These are phyloP conservation scores for Australoheros facetus DNA, from an alignment of 2,797 vertebrate species.

Conservation along the genomic window DNA sequence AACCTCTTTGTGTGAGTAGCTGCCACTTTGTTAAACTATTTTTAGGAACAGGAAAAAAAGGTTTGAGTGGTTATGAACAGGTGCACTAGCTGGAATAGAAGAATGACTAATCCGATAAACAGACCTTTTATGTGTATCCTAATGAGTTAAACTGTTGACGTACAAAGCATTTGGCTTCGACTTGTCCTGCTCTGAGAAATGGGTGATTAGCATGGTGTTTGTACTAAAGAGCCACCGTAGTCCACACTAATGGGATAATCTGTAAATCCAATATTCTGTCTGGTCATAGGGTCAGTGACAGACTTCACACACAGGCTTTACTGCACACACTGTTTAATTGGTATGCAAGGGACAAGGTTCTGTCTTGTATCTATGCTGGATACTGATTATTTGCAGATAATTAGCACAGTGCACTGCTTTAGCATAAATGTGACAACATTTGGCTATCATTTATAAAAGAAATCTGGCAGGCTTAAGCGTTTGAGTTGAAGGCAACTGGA, in stretches of 20 bases:
- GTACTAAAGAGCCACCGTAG: slow-evolving; percentile 7
- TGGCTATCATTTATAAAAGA: background rate
- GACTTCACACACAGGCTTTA: background rate
- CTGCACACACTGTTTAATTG: background rate
- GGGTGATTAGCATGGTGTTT: slow-evolving; percentile 15
- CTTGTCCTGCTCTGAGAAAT: slow-evolving; percentile 3
- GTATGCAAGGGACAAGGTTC: background rate
- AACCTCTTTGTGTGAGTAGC: slow-evolving; percentile 28
- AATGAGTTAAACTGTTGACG: slow-evolving; percentile 14
- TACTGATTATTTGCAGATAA: background rate
- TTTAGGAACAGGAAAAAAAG: background rate
- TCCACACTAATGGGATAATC: slow-evolving; percentile 65
- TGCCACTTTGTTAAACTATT: background rate
- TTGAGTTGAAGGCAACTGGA: background rate
- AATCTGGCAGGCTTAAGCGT: background rate
- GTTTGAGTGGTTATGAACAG: slow-evolving; percentile 5
- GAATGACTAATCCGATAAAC: slow-evolving; percentile 45
- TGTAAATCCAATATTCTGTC: slow-evolving; percentile 48
- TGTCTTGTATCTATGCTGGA: background rate
- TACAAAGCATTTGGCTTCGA: slow-evolving; percentile 2
- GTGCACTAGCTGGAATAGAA: slow-evolving; percentile 31
- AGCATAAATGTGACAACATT: background rate
- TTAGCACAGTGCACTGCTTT: background rate
- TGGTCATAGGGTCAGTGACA: slow-evolving; percentile 40
- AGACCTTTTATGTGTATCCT: slow-evolving; percentile 4